phyloP scores from a whole-genome alignment of 2,113 vertebrate species.

The Sinocyclocheilus anshuiensis region DNA sequence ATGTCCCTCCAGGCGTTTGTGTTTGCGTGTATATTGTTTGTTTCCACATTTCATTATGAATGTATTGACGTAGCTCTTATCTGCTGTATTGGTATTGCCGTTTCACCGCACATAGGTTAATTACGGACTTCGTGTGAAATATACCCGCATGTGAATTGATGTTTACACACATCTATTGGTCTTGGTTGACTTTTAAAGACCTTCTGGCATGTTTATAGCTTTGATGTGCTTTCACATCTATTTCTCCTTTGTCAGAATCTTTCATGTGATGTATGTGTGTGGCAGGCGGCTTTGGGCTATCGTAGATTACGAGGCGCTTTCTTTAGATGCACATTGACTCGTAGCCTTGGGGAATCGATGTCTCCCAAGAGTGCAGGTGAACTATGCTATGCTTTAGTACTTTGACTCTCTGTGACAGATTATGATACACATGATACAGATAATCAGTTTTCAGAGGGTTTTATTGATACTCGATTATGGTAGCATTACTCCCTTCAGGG shows the following conservation, averaged over 20 bases:
- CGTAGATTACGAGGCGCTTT: conserved; percentile 18
- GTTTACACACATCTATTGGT: neutral
- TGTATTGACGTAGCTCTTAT: conserved; percentile 9
- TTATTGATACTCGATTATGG: conserved; percentile 2
- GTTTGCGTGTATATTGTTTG: neutral
- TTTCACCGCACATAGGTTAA: neutral
- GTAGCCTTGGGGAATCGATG: conserved; percentile 16
- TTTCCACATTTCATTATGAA: conserved; percentile 16
- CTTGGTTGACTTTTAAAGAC: conserved; percentile 24
- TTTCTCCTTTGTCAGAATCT: conserved; percentile 24
- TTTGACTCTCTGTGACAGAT: neutral
- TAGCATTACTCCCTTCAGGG: neutral
- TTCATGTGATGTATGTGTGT: conserved; percentile 40
- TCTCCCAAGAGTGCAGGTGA: neutral
- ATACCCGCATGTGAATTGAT: neutral
- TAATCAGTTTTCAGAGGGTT: neutral
- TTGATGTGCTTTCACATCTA: conserved; percentile 45
- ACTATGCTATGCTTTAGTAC: neutral
- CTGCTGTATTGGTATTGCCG: conserved; percentile 29
- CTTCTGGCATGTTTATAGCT: conserved; percentile 37
- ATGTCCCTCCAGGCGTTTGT: neutral
- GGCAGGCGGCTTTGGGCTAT: conserved; percentile 10
- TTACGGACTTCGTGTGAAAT: neutral
- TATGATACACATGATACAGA: neutral
- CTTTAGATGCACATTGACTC: conserved; percentile 27